phyloP scores from a whole-genome alignment of 2,113 vertebrate genomes.

The Trematocara stigmaticum region DNA sequence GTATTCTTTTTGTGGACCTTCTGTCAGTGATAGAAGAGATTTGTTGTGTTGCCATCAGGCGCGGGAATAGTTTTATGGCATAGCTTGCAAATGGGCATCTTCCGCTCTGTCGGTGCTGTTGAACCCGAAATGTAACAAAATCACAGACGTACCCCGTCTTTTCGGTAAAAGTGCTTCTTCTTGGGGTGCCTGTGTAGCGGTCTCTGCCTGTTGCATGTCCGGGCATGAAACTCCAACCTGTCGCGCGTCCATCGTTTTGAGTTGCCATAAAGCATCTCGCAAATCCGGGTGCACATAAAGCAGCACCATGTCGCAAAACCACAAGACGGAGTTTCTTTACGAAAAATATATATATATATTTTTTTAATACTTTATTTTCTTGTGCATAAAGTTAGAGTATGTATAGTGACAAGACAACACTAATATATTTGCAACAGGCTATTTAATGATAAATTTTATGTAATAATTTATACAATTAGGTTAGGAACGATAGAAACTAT shows the following conservation, averaged over 20 bases:
- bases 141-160: neutral
- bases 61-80: neutral
- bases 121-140: neutral
- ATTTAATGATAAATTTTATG: neutral
- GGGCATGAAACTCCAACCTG: neutral
- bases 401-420: neutral
- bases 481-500: neutral
- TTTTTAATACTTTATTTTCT: neutral
- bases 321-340: neutral
- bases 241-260: rapidly evolving
- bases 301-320: neutral
- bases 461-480: neutral
- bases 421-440: neutral
- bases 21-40: neutral
- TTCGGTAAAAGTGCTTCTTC: neutral
- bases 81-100: neutral
- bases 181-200: neutral
- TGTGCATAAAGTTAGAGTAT: neutral
- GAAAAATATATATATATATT: neutral
- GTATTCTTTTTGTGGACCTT: neutral
- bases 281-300: neutral
- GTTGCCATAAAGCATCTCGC: neutral
- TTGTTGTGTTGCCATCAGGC: neutral
- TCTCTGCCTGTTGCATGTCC: neutral
- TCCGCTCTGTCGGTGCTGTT: neutral